Evolutionary conservation across 1,140 invertebrate species (phyloP).

Genomic region (Papilio aristodemus): DNA sequence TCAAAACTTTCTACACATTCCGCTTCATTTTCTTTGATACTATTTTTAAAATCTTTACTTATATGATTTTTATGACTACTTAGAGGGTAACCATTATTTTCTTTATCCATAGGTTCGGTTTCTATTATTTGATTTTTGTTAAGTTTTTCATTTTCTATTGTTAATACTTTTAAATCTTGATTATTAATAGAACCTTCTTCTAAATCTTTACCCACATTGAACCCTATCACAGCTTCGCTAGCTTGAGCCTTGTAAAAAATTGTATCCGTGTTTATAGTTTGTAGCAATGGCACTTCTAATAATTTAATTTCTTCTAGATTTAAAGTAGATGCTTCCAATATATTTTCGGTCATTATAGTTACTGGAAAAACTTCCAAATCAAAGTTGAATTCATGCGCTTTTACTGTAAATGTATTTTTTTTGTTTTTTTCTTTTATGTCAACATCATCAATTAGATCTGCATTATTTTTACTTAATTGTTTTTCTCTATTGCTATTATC

Average conservation of each 20-base stretch:
- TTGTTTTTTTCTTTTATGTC: background rate
- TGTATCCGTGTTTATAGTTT: slow-evolving; percentile 1
- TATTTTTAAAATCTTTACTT: background rate
- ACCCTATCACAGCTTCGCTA: background rate
- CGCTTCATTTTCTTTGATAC: background rate
- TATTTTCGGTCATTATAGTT: slow-evolving; percentile 20
- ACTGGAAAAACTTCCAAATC: slow-evolving; percentile 6
- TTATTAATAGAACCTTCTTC: background rate
- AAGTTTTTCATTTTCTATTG: background rate
- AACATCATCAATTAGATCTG: background rate
- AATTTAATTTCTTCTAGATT: slow-evolving; percentile 1
- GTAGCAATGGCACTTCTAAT: background rate
- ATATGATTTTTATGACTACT: background rate
- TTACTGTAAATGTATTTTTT: background rate
- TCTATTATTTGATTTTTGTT: background rate
- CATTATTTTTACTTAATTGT: background rate
- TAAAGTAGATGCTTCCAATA: slow-evolving; percentile 4
- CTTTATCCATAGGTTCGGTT: background rate
- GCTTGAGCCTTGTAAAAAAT: slow-evolving; percentile 15
- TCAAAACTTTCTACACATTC: background rate
- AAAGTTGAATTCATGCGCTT: slow-evolving; percentile 12
- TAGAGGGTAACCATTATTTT: background rate
- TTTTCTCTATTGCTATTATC: background rate
- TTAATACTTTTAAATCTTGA: background rate
- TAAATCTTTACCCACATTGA: background rate